Percentiles rank a stretch among this genome's conserved stretches.
Evolutionary conservation across 1,140 invertebrate genomes (phyloP).

Genomic region (Philotrypesis tridentata): DNA sequence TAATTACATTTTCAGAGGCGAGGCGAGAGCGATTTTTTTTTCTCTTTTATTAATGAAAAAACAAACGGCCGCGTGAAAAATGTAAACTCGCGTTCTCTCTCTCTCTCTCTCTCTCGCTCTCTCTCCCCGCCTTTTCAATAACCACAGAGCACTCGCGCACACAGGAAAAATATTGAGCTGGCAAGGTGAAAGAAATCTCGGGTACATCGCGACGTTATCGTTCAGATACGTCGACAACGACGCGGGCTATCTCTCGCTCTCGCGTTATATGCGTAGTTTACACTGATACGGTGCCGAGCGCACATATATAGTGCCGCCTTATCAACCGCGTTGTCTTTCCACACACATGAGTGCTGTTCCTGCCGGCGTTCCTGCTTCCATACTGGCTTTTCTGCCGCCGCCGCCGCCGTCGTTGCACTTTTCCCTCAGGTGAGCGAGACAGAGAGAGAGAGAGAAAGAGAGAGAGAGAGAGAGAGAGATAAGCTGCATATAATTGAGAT

Average conservation of each 20-base stretch:
- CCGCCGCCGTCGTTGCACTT: constrained; percentile 9
- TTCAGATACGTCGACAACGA: not conserved
- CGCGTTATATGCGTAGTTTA: constrained; percentile 44
- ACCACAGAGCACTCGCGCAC: constrained; percentile 31
- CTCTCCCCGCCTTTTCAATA: constrained; percentile 15
- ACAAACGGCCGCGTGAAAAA: not conserved
- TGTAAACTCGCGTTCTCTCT: not conserved
- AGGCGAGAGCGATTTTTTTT: not conserved
- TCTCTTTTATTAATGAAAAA: too few relatives aligned
- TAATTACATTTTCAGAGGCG: not conserved
- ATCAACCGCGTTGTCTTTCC: constrained; percentile 33
- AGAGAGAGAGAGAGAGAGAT: not conserved
- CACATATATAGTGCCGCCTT: constrained; percentile 2
- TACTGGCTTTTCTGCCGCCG: not conserved
- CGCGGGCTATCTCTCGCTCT: constrained; percentile 28
- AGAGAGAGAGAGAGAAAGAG: not conserved
- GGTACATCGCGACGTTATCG: constrained; percentile 28
- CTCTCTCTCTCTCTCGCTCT: not conserved
- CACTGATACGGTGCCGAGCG: constrained; percentile 34
- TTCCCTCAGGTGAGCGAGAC: not conserved
- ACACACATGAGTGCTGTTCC: not conserved
- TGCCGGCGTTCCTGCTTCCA: not conserved
- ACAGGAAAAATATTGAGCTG: constrained; percentile 34
- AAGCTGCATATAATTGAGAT: not conserved
- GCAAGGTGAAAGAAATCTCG: constrained; percentile 28